Evolutionary conservation across 1,140 invertebrate species (phyloP), one percentile per base, ranked within the genome.

Genomic region (Scylla paramamosain): DNA sequence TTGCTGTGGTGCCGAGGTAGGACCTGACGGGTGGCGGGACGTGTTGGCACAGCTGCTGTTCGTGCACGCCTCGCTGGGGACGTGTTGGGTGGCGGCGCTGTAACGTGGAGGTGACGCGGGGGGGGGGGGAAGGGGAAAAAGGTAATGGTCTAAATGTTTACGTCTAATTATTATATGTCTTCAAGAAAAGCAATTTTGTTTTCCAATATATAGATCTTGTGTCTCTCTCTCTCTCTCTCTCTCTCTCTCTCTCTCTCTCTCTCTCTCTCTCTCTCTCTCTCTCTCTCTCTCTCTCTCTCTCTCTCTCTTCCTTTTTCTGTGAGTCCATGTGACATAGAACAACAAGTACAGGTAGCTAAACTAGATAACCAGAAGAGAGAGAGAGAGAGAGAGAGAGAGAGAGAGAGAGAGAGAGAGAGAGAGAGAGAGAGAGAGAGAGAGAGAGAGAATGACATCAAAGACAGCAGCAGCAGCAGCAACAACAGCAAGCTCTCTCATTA

Each of bases 351-450:
- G 39, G 39, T 39, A 39, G 39, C 39, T 39, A 39, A 2, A 39
- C 39, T 14, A 90, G 88, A 90, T 29, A 48, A 20, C 10, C 7
- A 90, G 45, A 48, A 90, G 45, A 48, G 12, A 31, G 0, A 48
- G 0, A 48, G 45, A 31, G 20, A 90, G 4, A 84, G 4, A 84
- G 4, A 84, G 3, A 32, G 16, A 88, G 16, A 88, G 16, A 88
- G 16, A 84, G 16, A 88, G 16, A 88, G 31, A 32, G 86, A 88
- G 86, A 88, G 86, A 88, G 86, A 84, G 86, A 88, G 86, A 32
- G 28, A 88, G 86, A 88, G 86, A 88, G 86, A 88, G 86, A 84
- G 83, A 84, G 83, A 84, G 83, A 84, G 83, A 84, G 83, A 84
- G 83, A 84, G 83, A 84, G 83, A 84, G n/a, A 84, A 20, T 3